Conservation (phyloP, 2,888 invertebrate genomes). For the Cantharis nigra region DNA sequence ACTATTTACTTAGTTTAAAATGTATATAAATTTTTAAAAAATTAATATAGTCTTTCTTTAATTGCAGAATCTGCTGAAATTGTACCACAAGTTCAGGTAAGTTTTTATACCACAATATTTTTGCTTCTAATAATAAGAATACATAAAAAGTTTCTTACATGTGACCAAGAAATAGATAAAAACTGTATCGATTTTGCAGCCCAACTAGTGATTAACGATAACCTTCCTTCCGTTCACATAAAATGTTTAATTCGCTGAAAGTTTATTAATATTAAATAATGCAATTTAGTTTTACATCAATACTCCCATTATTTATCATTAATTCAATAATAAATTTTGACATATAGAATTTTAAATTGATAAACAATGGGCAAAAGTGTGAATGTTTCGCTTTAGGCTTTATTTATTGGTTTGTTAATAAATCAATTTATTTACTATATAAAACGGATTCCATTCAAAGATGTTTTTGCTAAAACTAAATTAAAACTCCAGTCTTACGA, state of each 20-base stretch:
- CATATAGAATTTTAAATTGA: background rate
- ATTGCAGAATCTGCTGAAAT: background rate
- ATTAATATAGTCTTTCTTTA: background rate
- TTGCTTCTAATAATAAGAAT: background rate
- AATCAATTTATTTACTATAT: background rate
- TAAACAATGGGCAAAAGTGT: background rate
- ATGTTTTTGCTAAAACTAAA: background rate
- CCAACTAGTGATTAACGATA: background rate
- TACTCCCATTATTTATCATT: background rate
- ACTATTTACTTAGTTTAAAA: too few relatives aligned
- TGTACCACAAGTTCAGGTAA: background rate
- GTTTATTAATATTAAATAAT: background rate
- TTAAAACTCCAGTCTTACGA: background rate
- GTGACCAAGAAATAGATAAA: background rate
- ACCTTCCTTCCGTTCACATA: background rate
- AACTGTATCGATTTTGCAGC: background rate
- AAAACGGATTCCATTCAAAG: background rate
- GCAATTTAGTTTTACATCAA: background rate
- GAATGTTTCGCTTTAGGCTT: background rate
- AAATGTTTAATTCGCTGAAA: background rate
- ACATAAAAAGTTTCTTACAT: background rate
- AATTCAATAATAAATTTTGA: background rate
- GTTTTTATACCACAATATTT: slow-evolving; percentile 1
- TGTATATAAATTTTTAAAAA: too few relatives aligned
- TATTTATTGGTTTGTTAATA: background rate